Evolutionary conservation across 2,113 vertebrate genomes (phyloP), one percentile per base, ranked within the genome.

Genomic region (Nycticebus coucang): DNA sequence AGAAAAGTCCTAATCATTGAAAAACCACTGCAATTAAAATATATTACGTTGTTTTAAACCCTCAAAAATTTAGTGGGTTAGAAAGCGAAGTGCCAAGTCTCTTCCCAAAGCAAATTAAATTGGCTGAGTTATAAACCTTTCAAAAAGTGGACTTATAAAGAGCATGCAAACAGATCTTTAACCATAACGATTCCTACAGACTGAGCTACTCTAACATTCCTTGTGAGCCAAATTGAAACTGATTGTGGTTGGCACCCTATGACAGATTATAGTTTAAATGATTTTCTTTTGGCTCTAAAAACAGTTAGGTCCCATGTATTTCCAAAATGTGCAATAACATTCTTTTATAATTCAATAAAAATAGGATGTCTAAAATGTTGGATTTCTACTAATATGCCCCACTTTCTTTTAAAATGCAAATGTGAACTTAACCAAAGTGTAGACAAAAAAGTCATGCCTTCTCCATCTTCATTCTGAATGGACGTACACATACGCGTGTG

Each of bases 71-170:
- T 78, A 74, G 89, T 95, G 35, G 91, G 74, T 22, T 74, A 12
- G 9, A 93, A 96, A 24, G 3, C 79, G 72, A 1, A 96, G 33
- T 75, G 33, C 4, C 30, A 78, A 93, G 7, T 94, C 88, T 84
- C 88, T 96, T 81, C 86, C 30, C 30, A 87, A 97, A 95, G 78
- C 64, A 97, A 90, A 95, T 95, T 93, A 93, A 97, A 93, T 0
- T 50, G 72, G 1, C 87, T 62, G 37, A 95, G 21, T 55, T 93
- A 80, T 26, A 97, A 96, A 60, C 45, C 82, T 93, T 79, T 97
- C 28, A 93, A 96, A 97, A 89, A 94, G 95, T 57, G 96, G 17
- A 89, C 82, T 93, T 96, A 75, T 87, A 95, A 95, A 78, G 85
- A 87, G 0, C 50, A 0, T 33, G 7, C 93, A 91, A 41, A 45